Evolutionary conservation across 2,888 invertebrate genomes (phyloP), one percentile per base, ranked within the genome.

Genomic region (Mesoligia furuncula): DNA sequence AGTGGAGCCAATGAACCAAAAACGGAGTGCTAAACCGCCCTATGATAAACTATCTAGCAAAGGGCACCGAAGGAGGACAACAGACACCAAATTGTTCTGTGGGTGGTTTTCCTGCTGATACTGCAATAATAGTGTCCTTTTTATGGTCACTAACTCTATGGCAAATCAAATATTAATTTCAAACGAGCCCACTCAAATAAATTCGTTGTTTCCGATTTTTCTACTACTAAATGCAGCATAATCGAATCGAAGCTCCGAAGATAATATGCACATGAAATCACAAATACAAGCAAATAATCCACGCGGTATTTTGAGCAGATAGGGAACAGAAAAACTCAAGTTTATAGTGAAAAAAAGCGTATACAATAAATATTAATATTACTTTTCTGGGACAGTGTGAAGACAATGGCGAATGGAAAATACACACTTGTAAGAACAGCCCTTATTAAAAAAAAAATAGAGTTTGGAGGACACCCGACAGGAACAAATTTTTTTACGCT

Each of bases 401-500:
- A 92, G 91, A 94, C 94, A 95, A 95, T 95, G 95, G 95, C 94
- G 94, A 93, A 88, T 92, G 92, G 91, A 91, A 86, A 85, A 79
- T 77, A 84, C 67, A 85, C 80, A 85, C 74, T 80, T 79, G 88
- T 86, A 88, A 87, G 87, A 90, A 90, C 91, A 91, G 87, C 87
- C 85, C 75, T 81, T 82, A 81, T 68, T 67, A 31, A 62, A 54
- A 77, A 27, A 5, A 31, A 61, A 31, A 27, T 4, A 17, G 20
- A 1, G 9, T 9, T 20, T 9, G 11, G 62, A 5, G 31, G 2
- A 27, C 3, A 31, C 31, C 31, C 31, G n/a, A 31, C 31, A 61
- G 61, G 0, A 61, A 36, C 62, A 0, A 62, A 36, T 1, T 11
- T 36, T 31, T 11, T 36, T 20, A 36, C 24, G 24, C 36, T 24